These are phyloP conservation scores for Drosophila pandora DNA, from an alignment of 1,140 invertebrate genomes.

Conservation along the genomic window DNA sequence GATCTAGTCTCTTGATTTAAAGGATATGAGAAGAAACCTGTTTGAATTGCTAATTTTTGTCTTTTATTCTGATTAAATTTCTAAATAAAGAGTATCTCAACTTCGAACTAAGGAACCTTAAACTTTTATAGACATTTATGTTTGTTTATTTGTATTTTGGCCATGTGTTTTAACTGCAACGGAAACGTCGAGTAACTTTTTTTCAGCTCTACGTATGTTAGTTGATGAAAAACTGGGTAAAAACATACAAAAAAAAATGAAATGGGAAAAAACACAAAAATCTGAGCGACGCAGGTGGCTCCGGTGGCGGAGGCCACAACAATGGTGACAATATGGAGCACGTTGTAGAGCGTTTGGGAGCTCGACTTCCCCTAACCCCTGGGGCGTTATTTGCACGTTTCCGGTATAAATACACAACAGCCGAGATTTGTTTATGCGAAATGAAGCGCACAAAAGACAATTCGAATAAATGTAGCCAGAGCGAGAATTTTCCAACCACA, in stretches of 20 bases:
- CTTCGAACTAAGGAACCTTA: slow-evolving; percentile 2
- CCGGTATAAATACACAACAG: slow-evolving; percentile 80
- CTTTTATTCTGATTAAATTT: too few relatives aligned
- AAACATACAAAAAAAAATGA: slow-evolving; percentile 2
- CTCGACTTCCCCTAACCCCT: slow-evolving; percentile 75
- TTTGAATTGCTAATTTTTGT: too few relatives aligned
- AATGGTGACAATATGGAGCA: slow-evolving; percentile 58
- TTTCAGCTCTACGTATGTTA: slow-evolving; percentile 68
- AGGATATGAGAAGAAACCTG: too few relatives aligned
- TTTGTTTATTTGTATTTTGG: slow-evolving; percentile 73
- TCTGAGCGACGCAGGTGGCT: slow-evolving; percentile 68
- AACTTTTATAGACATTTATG: slow-evolving; percentile 5
- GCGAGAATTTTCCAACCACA: slow-evolving; percentile 7
- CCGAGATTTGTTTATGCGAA: slow-evolving; percentile 80
- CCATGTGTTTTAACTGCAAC: slow-evolving; percentile 81
- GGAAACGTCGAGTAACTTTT: slow-evolving; percentile 79
- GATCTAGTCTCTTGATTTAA: too few relatives aligned
- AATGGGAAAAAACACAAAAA: slow-evolving; percentile 41
- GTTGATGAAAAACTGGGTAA: slow-evolving; percentile 68
- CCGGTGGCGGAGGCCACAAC: slow-evolving; percentile 41
- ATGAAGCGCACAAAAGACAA: slow-evolving; percentile 80
- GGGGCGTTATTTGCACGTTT: slow-evolving; percentile 80
- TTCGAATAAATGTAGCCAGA: slow-evolving; percentile 76
- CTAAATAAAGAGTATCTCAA: slow-evolving; percentile 15
- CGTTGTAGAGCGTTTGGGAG: slow-evolving; percentile 39